phyloP scores from a whole-genome alignment of 2,113 vertebrate species.

The Hypomesus transpacificus region DNA sequence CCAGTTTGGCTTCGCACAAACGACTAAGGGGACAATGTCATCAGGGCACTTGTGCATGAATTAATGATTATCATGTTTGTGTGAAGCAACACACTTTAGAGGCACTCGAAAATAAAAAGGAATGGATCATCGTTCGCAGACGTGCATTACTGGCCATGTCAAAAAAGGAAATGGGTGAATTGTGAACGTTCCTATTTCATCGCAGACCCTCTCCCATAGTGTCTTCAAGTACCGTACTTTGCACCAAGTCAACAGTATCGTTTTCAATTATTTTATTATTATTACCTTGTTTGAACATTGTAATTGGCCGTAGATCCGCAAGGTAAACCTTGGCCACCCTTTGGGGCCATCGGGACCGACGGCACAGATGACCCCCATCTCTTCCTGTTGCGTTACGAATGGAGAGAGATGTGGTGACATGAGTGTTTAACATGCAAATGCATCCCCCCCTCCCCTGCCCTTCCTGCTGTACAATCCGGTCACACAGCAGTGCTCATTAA shows the following conservation, averaged over 20 bases:
- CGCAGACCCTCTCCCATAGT: too few relatives aligned
- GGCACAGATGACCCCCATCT: not conserved
- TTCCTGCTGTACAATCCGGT: slow-evolving; percentile 20
- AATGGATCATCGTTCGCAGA: not conserved
- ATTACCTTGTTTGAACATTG: too few relatives aligned
- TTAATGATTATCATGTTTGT: not conserved
- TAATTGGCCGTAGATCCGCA: too few relatives aligned
- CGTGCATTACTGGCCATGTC: too few relatives aligned
- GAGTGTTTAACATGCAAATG: slow-evolving; percentile 29
- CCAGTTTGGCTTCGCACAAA: slow-evolving; percentile 22
- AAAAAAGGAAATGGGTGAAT: too few relatives aligned
- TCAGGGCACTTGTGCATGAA: slow-evolving; percentile 16
- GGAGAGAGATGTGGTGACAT: not conserved
- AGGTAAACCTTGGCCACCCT: not conserved
- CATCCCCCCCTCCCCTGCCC: slow-evolving; percentile 21
- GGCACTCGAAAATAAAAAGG: not conserved
- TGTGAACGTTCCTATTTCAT: too few relatives aligned
- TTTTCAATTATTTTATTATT: too few relatives aligned
- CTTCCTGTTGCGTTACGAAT: slow-evolving; percentile 12
- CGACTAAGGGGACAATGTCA: slow-evolving; percentile 29
- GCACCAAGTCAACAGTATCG: too few relatives aligned
- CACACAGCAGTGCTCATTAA: slow-evolving; percentile 7
- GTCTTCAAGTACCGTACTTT: too few relatives aligned
- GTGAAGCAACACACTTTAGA: not conserved
- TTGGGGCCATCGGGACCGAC: not conserved